A percentile compares a stretch with the other conserved stretches of the same genome.
Conservation (phyloP, 1,140 invertebrate species). For the Eriocheir sinensis region DNA sequence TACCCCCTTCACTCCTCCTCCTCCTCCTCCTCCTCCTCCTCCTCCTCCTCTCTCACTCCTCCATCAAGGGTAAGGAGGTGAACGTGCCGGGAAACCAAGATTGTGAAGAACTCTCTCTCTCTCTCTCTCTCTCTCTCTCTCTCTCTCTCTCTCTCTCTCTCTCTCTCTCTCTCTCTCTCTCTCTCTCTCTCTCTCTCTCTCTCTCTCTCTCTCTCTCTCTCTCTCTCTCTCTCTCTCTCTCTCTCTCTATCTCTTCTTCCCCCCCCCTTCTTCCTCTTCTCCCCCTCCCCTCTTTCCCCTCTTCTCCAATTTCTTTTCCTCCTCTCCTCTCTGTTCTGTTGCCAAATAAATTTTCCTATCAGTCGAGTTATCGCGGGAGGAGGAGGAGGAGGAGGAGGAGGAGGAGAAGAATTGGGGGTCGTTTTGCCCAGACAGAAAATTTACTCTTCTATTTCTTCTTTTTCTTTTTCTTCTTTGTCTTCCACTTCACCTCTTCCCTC, state of each 20-base stretch:
- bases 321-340: neutral
- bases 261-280: neutral
- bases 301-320: neutral
- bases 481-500: neutral
- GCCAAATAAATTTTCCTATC: slow-evolving; percentile 5
- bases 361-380: neutral
- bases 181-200: neutral
- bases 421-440: neutral
- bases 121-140: neutral
- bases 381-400: slow-evolving; percentile 23
- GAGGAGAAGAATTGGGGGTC: neutral
- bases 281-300: neutral
- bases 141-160: too few species aligned
- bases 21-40: too few species aligned
- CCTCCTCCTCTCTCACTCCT: too few species aligned
- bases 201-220: too few species aligned
- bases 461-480: neutral
- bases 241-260: neutral
- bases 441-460: too few species aligned
- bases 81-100: too few species aligned
- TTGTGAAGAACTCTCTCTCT: neutral
- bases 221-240: neutral
- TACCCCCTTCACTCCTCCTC: neutral
- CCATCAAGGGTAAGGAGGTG: neutral
- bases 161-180: neutral